These are phyloP conservation scores for Cetoscarus ocellatus DNA, from an alignment of 2,797 vertebrate genomes.

Conservation along the genomic window DNA sequence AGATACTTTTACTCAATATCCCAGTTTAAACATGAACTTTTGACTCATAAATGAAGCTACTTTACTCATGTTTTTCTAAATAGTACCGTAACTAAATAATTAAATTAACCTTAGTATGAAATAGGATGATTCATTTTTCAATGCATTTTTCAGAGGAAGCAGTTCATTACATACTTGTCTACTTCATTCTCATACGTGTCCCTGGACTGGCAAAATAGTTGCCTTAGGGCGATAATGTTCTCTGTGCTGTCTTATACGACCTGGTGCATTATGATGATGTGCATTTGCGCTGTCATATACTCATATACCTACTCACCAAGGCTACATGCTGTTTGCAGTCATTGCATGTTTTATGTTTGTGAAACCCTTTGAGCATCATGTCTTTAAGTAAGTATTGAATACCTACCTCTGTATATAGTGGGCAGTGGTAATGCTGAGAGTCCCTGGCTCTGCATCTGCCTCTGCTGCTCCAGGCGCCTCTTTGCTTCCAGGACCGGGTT, in stretches of 20 bases:
- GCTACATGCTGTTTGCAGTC: neutral
- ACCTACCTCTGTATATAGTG: slow-evolving; percentile 81
- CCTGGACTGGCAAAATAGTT: slow-evolving; percentile 35
- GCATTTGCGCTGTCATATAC: slow-evolving; percentile 50
- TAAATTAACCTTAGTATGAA: slow-evolving; percentile 3
- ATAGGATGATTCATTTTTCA: slow-evolving; percentile 37
- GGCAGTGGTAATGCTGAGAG: slow-evolving; percentile 94
- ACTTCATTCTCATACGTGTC: slow-evolving; percentile 30
- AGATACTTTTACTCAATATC: neutral
- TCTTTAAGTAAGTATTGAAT: slow-evolving; percentile 5
- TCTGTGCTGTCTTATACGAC: slow-evolving; percentile 57
- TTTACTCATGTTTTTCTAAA: neutral
- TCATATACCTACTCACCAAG: slow-evolving; percentile 23
- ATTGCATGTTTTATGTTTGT: slow-evolving; percentile 24
- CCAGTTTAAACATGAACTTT: slow-evolving; percentile 4
- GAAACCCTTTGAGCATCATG: neutral
- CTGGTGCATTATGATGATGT: slow-evolving; percentile 49
- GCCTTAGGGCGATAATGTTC: slow-evolving; percentile 66
- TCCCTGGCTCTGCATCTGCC: slow-evolving; percentile 97
- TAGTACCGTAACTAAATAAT: neutral
- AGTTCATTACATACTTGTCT: slow-evolving; percentile 45
- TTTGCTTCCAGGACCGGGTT: slow-evolving; percentile 99
- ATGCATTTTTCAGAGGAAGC: slow-evolving; percentile 46
- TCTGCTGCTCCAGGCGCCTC: slow-evolving; percentile 96
- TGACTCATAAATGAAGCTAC: neutral